phyloP scores from a whole-genome alignment of 2,888 invertebrate genomes.

The Gryllus longicercus region DNA sequence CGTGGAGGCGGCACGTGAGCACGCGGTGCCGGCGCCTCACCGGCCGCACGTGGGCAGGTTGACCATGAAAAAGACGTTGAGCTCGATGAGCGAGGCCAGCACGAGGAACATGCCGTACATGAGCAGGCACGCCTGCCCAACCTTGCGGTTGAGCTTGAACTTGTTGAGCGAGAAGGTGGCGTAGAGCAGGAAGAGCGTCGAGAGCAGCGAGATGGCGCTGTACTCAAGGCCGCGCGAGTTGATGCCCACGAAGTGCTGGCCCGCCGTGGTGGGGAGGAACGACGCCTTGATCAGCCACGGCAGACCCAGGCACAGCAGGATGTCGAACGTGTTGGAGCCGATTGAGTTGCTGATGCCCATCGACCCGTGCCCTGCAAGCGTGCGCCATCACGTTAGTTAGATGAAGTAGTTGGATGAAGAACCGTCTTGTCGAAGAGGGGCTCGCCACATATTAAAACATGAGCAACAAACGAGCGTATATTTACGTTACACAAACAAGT shows the following conservation, averaged over 20 bases:
- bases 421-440: too few species aligned
- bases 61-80: conserved; percentile 89
- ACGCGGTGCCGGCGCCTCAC: conserved; percentile 25
- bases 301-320: conserved; percentile 78
- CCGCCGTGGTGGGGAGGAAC: conserved; percentile 73
- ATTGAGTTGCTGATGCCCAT: conserved; percentile 91
- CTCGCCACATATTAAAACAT: too few species aligned
- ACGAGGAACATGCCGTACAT: conserved; percentile 86
- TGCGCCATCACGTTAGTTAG: too few species aligned
- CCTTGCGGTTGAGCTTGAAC: conserved; percentile 80
- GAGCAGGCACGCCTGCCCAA: conserved; percentile 77
- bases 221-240: conserved; percentile 89
- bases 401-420: too few species aligned
- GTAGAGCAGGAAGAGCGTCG: conserved; percentile 79
- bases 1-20: background rate
- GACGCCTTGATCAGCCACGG: conserved; percentile 88
- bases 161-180: conserved; percentile 80
- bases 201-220: conserved; percentile 82
- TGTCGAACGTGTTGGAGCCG: conserved; percentile 87
- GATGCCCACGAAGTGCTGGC: conserved; percentile 78
- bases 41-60: conserved; percentile 76
- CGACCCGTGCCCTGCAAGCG: conserved; percentile 70
- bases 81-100: conserved; percentile 83
- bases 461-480: too few species aligned
- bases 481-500: too few species aligned